phyloP scores from a whole-genome alignment of 1,140 invertebrate species.

The Anastrepha obliqua region DNA sequence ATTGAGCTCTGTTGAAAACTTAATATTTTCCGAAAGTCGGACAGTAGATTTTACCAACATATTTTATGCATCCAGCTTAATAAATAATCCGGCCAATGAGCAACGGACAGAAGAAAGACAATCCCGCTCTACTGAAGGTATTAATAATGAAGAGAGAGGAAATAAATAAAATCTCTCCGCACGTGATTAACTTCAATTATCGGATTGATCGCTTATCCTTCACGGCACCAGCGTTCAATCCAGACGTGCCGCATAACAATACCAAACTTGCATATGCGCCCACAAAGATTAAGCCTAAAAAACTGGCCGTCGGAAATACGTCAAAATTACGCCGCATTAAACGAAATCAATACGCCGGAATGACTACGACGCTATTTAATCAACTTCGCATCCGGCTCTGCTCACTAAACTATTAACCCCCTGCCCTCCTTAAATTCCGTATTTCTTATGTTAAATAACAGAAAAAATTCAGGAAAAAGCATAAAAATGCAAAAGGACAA shows the following conservation, averaged over 20 bases:
- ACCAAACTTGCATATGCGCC: background rate
- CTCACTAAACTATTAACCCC: background rate
- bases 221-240: too few species aligned
- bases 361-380: slow-evolving; percentile 68
- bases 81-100: slow-evolving; percentile 10
- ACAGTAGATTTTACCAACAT: too few species aligned
- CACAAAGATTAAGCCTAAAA: slow-evolving; percentile 53
- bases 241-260: background rate
- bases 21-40: too few species aligned
- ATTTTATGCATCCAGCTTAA: background rate
- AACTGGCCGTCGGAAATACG: slow-evolving; percentile 58
- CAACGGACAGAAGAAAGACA: slow-evolving; percentile 2
- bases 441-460: slow-evolving; percentile 70
- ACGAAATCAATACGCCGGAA: slow-evolving; percentile 55
- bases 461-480: background rate
- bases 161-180: background rate
- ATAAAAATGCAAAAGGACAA: slow-evolving; percentile 42
- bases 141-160: background rate
- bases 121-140: background rate
- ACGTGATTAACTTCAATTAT: slow-evolving; percentile 68
- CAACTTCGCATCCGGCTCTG: slow-evolving; percentile 62
- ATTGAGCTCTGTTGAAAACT: too few species aligned
- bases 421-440: background rate
- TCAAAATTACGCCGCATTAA: slow-evolving; percentile 71
- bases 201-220: slow-evolving; percentile 50